Conservation (phyloP, 2,113 vertebrate species). For the Strix uralensis region DNA sequence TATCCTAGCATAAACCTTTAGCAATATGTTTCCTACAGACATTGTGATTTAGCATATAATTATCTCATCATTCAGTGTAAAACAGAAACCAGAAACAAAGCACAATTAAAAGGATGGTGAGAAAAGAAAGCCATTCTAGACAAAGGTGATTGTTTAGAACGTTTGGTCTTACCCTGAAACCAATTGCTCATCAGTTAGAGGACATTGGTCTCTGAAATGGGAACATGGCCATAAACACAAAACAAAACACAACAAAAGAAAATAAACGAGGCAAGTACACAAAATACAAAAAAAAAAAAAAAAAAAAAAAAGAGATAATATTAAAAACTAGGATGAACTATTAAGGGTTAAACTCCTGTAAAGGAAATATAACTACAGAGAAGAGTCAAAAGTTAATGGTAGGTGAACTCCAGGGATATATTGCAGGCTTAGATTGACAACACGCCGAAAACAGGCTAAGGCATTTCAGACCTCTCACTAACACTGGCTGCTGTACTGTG, state of each 20-base stretch:
- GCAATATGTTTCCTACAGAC: not conserved
- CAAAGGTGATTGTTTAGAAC: constrained; percentile 79
- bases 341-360: not conserved
- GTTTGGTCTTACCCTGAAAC: constrained; percentile 92
- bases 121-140: constrained; percentile 78
- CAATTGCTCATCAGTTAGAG: constrained; percentile 93
- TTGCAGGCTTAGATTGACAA: not conserved
- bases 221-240: constrained; percentile 84
- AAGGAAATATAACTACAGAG: constrained; percentile 8
- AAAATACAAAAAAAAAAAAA: constrained; percentile 16
- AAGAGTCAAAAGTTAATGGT: not conserved
- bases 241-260: constrained; percentile 64
- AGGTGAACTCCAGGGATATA: not conserved
- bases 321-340: constrained; percentile 49
- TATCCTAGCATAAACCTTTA: constrained; percentile 8
- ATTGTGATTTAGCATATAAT: constrained; percentile 43
- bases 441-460: not conserved
- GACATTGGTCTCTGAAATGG: constrained; percentile 93
- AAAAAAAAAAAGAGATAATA: constrained; percentile 12
- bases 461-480: not conserved
- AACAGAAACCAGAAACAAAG: constrained; percentile 66
- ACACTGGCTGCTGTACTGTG: not conserved
- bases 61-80: constrained; percentile 56
- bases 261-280: constrained; percentile 69
- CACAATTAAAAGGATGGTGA: constrained; percentile 69